Conservation (phyloP, 2,888 invertebrate species). For the Erannis defoliaria region DNA sequence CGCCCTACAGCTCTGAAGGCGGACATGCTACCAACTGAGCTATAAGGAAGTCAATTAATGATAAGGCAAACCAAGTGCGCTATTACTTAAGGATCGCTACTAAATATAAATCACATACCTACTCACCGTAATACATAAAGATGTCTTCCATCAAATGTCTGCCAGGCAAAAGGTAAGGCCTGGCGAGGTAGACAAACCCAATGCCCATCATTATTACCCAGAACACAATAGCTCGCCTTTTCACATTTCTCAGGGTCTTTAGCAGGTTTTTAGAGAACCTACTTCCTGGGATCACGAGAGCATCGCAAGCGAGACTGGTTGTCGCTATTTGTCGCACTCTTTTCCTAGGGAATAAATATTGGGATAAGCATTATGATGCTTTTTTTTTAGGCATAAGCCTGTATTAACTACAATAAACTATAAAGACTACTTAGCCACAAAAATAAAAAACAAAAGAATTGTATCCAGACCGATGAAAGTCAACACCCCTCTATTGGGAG, state of each 20-base stretch:
- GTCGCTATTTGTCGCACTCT: slow-evolving; percentile 54
- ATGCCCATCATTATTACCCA: slow-evolving; percentile 64
- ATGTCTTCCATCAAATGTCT: slow-evolving; percentile 64
- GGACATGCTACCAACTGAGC: too few relatives aligned
- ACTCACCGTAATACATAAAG: slow-evolving; percentile 56
- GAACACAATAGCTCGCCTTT: slow-evolving; percentile 62
- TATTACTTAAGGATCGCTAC: too few relatives aligned
- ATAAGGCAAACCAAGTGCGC: too few relatives aligned
- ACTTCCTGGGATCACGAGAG: slow-evolving; percentile 48
- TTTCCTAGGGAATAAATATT: slow-evolving; percentile 44
- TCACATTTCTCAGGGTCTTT: slow-evolving; percentile 55
- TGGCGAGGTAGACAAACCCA: slow-evolving; percentile 54
- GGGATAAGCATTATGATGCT: too few relatives aligned
- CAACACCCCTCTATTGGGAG: too few relatives aligned
- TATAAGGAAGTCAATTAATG: too few relatives aligned
- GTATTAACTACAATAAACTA: neutral
- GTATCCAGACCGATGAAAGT: too few relatives aligned
- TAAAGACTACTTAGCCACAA: too few relatives aligned
- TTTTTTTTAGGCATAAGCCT: neutral
- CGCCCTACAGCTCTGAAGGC: too few relatives aligned
- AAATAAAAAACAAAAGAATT: too few relatives aligned
- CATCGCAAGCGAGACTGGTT: slow-evolving; percentile 54
- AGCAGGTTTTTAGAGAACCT: slow-evolving; percentile 59
- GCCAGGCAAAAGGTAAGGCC: slow-evolving; percentile 61
- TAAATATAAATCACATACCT: neutral